phyloP scores from a whole-genome alignment of 2,888 invertebrate species.

The Amaurobius ferox region DNA sequence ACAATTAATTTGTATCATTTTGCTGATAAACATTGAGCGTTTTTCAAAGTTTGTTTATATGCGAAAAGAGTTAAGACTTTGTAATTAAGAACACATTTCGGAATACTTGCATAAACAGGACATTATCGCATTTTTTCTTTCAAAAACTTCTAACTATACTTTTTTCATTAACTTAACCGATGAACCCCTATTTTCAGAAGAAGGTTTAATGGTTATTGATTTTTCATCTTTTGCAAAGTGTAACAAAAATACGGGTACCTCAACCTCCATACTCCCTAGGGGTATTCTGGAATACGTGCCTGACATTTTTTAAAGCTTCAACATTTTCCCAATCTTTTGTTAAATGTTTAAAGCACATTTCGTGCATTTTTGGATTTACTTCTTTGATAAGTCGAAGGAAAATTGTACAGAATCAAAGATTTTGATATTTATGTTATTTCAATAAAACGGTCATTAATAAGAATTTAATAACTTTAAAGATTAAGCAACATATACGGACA shows the following conservation, averaged over 20 bases:
- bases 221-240: constrained; percentile 4
- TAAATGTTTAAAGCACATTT: not conserved
- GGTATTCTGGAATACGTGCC: constrained; percentile 30
- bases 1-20: too few relatives aligned
- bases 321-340: not conserved
- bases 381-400: too few relatives aligned
- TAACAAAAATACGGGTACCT: constrained; percentile 43
- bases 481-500: too few relatives aligned
- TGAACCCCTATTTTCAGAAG: constrained; percentile 14
- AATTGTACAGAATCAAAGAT: too few relatives aligned
- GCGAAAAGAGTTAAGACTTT: too few relatives aligned
- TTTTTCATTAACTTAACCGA: too few relatives aligned
- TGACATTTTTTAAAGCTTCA: constrained; percentile 22
- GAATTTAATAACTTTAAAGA: too few relatives aligned
- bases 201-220: constrained; percentile 52
- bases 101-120: not conserved
- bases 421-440: too few relatives aligned
- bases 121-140: not conserved
- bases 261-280: constrained; percentile 23
- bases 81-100: not conserved
- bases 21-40: too few relatives aligned
- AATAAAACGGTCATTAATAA: too few relatives aligned
- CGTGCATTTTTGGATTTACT: not conserved
- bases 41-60: too few relatives aligned
- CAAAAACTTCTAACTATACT: not conserved